Percentiles rank a stretch among this genome's conserved stretches.
phyloP scores from a whole-genome alignment of 2,797 vertebrate genomes.

The Rhincodon typus region DNA sequence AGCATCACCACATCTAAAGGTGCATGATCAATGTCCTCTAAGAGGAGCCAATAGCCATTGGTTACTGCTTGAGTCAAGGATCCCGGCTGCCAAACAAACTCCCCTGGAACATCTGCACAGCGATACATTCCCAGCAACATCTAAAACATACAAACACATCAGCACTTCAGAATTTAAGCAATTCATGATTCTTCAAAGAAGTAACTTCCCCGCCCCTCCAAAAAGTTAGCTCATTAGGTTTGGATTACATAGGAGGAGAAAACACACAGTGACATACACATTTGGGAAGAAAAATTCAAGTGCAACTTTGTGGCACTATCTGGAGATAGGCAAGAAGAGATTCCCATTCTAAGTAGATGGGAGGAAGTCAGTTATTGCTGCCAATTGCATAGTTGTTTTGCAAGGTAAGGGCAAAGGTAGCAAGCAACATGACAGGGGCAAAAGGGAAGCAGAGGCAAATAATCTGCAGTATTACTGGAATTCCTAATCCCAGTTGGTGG shows the following conservation, averaged over 20 bases:
- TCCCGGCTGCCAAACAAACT: slow-evolving; percentile 94
- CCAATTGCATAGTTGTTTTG: background rate
- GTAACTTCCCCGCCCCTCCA: background rate
- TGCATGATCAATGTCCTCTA: slow-evolving; percentile 95
- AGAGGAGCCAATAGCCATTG: slow-evolving; percentile 84
- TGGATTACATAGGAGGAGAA: background rate
- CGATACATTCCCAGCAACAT: slow-evolving; percentile 92
- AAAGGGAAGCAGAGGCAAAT: background rate
- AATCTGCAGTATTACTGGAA: background rate
- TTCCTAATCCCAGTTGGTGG: background rate
- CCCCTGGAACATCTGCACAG: slow-evolving; percentile 89
- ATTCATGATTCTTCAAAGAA: background rate
- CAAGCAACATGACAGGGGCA: too few species aligned
- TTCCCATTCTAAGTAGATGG: background rate
- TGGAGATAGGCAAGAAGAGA: background rate
- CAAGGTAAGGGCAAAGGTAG: too few species aligned
- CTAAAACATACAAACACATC: slow-evolving; percentile 51
- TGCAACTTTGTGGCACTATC: background rate
- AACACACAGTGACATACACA: background rate
- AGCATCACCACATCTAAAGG: slow-evolving; percentile 92
- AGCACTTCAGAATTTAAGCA: background rate
- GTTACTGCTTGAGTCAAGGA: slow-evolving; percentile 84
- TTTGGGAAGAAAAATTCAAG: background rate
- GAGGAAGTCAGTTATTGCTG: background rate
- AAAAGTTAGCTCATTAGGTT: background rate